phyloP scores from a whole-genome alignment of 2,113 vertebrate genomes.

The Cyrtonyx montezumae region DNA sequence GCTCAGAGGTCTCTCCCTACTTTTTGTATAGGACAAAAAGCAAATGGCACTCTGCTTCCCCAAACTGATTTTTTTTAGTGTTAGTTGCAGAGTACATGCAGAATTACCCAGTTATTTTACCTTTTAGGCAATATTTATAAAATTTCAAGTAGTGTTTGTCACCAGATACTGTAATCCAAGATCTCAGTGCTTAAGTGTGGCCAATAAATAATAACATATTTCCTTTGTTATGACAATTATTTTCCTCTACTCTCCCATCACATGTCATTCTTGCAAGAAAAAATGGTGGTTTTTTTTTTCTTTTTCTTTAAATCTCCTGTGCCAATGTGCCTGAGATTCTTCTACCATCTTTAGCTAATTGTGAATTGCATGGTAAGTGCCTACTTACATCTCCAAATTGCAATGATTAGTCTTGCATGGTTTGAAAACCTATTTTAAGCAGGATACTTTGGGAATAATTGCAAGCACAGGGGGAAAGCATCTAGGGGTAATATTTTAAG shows the following conservation, averaged over 20 bases:
- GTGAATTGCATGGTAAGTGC: slow-evolving; percentile 50
- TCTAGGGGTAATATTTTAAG: slow-evolving; percentile 31
- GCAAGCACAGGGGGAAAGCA: not conserved
- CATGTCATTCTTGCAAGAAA: slow-evolving; percentile 67
- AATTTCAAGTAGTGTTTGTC: slow-evolving; percentile 62
- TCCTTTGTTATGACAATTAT: slow-evolving; percentile 75
- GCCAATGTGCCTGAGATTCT: slow-evolving; percentile 45
- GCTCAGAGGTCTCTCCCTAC: not conserved
- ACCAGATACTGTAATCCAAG: slow-evolving; percentile 71
- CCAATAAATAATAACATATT: slow-evolving; percentile 78
- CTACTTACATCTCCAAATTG: slow-evolving; percentile 53
- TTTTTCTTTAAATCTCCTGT: not conserved
- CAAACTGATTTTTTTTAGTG: slow-evolving; percentile 7
- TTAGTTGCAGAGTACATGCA: not conserved
- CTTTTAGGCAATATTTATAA: slow-evolving; percentile 67
- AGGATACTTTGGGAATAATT: slow-evolving; percentile 33
- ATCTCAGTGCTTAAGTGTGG: slow-evolving; percentile 57
- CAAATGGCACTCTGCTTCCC: not conserved
- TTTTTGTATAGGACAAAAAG: not conserved
- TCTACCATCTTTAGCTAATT: slow-evolving; percentile 54
- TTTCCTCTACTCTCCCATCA: slow-evolving; percentile 66
- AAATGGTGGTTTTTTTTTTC: not conserved
- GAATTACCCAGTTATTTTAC: slow-evolving; percentile 27
- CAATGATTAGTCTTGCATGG: slow-evolving; percentile 45
- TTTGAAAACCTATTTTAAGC: slow-evolving; percentile 58